These are phyloP conservation scores for Zaprionus obscuricornis DNA, from an alignment of 2,888 invertebrate species.

Conservation along the genomic window DNA sequence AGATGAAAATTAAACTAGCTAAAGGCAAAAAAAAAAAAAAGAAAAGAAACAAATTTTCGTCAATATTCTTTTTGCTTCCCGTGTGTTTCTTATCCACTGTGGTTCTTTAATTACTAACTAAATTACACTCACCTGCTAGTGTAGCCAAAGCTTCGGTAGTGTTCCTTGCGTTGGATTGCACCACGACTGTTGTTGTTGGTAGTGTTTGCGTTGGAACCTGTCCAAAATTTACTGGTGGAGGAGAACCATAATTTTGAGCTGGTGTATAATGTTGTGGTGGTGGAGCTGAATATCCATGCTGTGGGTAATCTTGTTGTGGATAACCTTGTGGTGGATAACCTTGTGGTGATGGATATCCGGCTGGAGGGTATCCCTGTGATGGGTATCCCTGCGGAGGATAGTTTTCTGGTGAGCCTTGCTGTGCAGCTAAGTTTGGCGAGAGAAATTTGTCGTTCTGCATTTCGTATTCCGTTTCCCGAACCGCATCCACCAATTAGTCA, in stretches of 20 bases:
- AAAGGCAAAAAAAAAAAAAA: neutral
- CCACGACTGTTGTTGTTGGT: neutral
- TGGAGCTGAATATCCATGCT: slow-evolving; percentile 8
- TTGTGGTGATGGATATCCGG: no score
- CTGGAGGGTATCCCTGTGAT: slow-evolving; percentile 16
- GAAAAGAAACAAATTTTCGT: no score
- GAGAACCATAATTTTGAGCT: slow-evolving; percentile 25
- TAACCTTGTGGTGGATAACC: slow-evolving; percentile 27
- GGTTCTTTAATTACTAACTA: slow-evolving; percentile 20
- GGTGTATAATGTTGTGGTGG: slow-evolving; percentile 12
- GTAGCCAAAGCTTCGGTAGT: slow-evolving; percentile 46
- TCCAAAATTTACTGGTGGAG: slow-evolving; percentile 15
- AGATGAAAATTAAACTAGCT: slow-evolving; percentile 67
- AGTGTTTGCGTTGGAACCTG: slow-evolving; percentile 3
- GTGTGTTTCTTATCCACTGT: neutral
- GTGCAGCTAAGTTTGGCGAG: no score
- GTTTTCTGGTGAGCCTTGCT: no score
- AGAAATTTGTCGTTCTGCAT: slow-evolving; percentile 40
- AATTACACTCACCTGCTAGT: slow-evolving; percentile 3
- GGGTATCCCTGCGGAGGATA: slow-evolving; percentile 2
- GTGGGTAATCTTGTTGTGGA: slow-evolving; percentile 37
- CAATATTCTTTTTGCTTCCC: no score
- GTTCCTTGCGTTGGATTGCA: slow-evolving; percentile 41
- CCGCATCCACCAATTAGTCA: no score
- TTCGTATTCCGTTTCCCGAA: no score